Base-by-base conservation (phyloP, 2,888 invertebrate species). In the Drosophila algonquin region DNA sequence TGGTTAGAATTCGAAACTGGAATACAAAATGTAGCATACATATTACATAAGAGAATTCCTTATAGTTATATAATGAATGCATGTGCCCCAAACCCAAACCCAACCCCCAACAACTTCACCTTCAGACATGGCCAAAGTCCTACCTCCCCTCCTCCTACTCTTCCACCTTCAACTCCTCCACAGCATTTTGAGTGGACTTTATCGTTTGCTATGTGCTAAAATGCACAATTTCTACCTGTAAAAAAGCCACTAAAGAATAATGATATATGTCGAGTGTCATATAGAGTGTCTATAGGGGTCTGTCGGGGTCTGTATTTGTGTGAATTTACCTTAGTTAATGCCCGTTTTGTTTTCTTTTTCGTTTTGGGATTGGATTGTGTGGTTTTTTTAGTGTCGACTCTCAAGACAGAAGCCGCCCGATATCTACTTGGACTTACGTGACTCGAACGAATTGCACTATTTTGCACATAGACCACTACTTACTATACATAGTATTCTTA, bases 371-470 rank as follows among this genome's bases (percentile, higher is more conserved):
- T 53, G 30, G 30, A 30, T 30, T 10, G 32, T 10, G 10, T 32
- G 6, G 40, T 14, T 14, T 40, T 51, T 61, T 55, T 48, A 18
- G 52, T 54, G 46, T 45, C 18, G 58, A 47, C 45, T 18, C 35
- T 52, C 46, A 53, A 53, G 40, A 44, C 21, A 18, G 27, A 32
- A 54, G 51, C 71, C 24, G 6, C 24, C 69, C 67, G 40, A 67
- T 88, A 89, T 87, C 84, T 82, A 75, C 67, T 87, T 79, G 60
- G 71, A 70, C 71, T 82, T 89, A 85, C 85, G 89, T 85, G 85
- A 85, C 85, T 89, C 71, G 70, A 64, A 73, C 78, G 73, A 81
- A 82, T 63, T 80, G 82, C 83, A 72, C 62, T 80, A 77, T 77
- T 77, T 71, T 65, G 78, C 70, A 73, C 70, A 83, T 21, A 21